Conservation (phyloP, 2,113 vertebrate species). For the Delphinapterus leucas region DNA sequence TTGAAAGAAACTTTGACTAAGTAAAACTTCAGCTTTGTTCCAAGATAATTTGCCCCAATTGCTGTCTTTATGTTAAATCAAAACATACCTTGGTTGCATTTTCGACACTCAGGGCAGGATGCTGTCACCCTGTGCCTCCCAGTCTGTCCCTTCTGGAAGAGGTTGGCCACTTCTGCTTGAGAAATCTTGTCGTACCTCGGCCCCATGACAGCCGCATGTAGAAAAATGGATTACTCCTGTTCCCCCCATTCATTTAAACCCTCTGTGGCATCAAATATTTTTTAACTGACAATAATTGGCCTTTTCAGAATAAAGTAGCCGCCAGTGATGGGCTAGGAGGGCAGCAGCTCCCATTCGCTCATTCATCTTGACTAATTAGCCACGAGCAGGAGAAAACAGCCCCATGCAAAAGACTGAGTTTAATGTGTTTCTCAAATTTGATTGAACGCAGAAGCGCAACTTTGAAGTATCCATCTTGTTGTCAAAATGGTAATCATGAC, state of each 20-base stretch:
- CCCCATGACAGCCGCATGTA: no score
- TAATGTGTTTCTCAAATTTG: constrained; percentile 24
- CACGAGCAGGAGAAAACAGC: not conserved
- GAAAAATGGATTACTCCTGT: not conserved
- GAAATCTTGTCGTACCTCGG: not conserved
- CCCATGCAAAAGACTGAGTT: not conserved
- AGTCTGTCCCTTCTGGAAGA: not conserved
- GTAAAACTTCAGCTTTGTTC: not conserved
- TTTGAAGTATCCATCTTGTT: constrained; percentile 35
- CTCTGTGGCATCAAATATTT: not conserved
- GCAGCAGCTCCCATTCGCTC: not conserved
- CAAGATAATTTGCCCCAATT: not conserved
- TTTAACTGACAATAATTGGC: not conserved
- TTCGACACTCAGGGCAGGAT: rapidly evolving
- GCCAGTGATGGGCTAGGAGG: not conserved
- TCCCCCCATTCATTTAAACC: not conserved
- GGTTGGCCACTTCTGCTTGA: not conserved
- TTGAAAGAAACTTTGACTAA: not conserved
- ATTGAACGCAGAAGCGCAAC: not conserved
- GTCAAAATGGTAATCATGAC: not conserved
- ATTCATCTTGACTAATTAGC: constrained; percentile 41
- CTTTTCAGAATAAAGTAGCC: not conserved
- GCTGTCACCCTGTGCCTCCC: rapidly evolving
- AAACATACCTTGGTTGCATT: rapidly evolving
- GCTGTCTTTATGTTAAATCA: not conserved